A percentile compares a stretch with the other conserved stretches of the same genome.
Evolutionary conservation across 2,113 vertebrate species (phyloP).

Genomic region (Numida meleagris): DNA sequence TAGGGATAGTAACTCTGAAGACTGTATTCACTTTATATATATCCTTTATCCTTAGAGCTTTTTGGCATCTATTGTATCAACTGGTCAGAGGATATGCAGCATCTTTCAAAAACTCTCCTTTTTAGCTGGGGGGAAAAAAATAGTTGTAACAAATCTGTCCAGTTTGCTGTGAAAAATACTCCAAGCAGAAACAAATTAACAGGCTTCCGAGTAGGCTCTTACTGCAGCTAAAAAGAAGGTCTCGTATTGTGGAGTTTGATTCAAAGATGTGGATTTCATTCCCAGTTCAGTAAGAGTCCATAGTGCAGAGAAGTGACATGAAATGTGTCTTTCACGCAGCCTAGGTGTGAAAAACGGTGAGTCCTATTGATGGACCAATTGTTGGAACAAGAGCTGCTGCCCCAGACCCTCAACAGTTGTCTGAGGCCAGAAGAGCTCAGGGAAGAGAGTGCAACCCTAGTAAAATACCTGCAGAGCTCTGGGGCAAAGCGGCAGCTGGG

Average conservation of each 20-base stretch:
- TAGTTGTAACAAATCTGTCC: neutral
- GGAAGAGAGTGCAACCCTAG: neutral
- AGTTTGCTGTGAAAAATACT: conserved; percentile 12
- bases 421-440: neutral
- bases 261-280: neutral
- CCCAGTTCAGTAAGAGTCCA: neutral
- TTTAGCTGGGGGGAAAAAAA: neutral
- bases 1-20: neutral
- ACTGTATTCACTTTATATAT: neutral
- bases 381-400: neutral
- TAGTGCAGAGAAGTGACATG: neutral
- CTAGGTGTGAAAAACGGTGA: neutral
- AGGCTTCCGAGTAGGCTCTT: neutral
- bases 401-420: neutral
- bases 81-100: neutral
- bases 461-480: neutral
- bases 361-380: neutral
- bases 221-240: neutral
- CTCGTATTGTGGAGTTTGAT: neutral
- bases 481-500: neutral
- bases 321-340: neutral
- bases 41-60: conserved; percentile 2
- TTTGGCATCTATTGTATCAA: neutral
- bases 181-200: neutral
- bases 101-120: neutral